Base-by-base conservation (phyloP, 1,140 invertebrate species). In the Bombus breviceps region DNA sequence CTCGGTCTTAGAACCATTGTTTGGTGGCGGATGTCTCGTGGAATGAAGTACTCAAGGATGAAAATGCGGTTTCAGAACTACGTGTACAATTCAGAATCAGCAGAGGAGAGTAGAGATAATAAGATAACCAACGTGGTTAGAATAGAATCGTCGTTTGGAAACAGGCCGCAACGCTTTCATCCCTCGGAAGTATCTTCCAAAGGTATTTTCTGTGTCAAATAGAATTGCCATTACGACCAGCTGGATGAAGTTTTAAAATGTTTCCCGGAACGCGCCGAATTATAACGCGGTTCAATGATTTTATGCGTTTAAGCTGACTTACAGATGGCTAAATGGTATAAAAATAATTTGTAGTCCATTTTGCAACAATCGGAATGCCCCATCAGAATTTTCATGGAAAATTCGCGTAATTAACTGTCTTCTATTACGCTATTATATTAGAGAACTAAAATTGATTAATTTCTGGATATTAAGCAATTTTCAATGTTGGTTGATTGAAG, bases 101-200 rank as follows among this genome's bases (percentile, higher is more conserved):
- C 77, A 57, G 87, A 53, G 47, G 68, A 78, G 62, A 89, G 80
- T 71, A 66, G 72, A 89, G 88, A 81, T 89, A 89, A 89, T 89
- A 81, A 89, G 88, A 81, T 88, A 86, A 81, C 87, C 87, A 89
- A 89, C 88, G 88, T 86, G 81, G 88, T 89, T 76, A 72, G 85
- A 89, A 89, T 89, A 62, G 69, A 81, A 83, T 66, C 47, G 84
- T 76, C 76, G 57, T 86, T 83, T 89, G 74, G 66, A 78, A 89
- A 86, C 74, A 81, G 81, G 47, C 43, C 79, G 53, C n/a, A 18
- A 85, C 57, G 75, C 66, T 88, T 88, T 59, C 83, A 64, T 86
- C 81, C 64, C 53, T 59, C 37, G 6, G 5, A 39, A 68, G 22
- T 57, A 80, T 72, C 64, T 71, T 79, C 64, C 73, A 66, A 71